Evolutionary conservation across 2,113 vertebrate species (phyloP).

Genomic region (Malurus melanocephalus): DNA sequence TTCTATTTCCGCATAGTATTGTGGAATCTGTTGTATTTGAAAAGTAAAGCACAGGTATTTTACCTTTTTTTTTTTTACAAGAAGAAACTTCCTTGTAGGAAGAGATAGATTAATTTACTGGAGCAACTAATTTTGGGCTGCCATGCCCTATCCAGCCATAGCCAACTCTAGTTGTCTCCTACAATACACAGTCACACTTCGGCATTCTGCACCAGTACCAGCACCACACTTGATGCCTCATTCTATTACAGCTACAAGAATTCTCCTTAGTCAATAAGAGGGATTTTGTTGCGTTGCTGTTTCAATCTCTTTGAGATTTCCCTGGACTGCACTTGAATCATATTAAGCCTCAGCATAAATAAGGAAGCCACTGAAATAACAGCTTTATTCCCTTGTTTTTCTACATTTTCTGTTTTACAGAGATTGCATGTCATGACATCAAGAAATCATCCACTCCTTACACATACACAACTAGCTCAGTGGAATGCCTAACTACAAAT

Average conservation of each 20-base stretch:
- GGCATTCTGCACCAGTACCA: not conserved
- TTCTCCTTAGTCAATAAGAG: not conserved
- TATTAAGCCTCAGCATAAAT: not conserved
- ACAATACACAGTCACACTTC: not conserved
- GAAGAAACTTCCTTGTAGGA: not conserved
- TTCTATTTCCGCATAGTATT: not conserved
- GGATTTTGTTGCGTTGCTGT: not conserved
- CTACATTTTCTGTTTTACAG: not conserved
- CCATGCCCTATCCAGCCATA: not conserved
- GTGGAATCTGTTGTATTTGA: not conserved
- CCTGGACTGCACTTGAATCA: not conserved
- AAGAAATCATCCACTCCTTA: not conserved
- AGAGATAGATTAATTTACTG: not conserved
- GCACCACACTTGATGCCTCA: not conserved
- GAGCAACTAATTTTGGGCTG: not conserved
- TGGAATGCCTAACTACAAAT: not conserved
- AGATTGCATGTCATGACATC: not conserved
- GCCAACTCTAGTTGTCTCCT: not conserved
- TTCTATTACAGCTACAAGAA: not conserved
- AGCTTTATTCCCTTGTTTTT: not conserved
- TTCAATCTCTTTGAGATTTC: not conserved
- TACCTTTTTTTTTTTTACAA: too few relatives aligned
- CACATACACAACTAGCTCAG: not conserved
- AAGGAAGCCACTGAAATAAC: not conserved
- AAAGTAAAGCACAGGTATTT: not conserved